Conservation (phyloP, 2,888 invertebrate species). For the Pharmacophagus antenor region DNA sequence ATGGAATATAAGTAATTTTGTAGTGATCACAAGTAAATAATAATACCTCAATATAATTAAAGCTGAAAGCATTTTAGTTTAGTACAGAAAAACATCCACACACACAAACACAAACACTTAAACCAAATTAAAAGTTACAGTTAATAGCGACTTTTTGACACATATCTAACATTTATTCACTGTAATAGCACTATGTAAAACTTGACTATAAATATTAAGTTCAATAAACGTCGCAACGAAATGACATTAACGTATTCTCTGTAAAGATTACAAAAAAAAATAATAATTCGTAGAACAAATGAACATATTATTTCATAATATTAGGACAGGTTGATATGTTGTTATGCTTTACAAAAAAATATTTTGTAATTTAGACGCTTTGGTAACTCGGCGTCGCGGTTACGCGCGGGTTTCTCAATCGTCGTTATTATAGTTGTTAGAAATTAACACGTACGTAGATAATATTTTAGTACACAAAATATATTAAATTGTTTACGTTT, state of each 20-base stretch:
- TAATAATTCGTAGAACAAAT: not conserved
- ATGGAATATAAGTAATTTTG: not conserved
- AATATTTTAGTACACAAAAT: not conserved
- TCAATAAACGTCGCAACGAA: not conserved
- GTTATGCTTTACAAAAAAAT: slow-evolving; percentile 16
- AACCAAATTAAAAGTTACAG: not conserved
- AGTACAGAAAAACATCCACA: too few relatives aligned
- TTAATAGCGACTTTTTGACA: not conserved
- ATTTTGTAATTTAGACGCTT: slow-evolving; percentile 20
- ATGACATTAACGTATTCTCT: not conserved
- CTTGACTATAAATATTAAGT: not conserved
- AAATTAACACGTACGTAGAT: slow-evolving; percentile 20
- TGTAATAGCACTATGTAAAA: not conserved
- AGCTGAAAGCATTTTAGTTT: slow-evolving; percentile 16
- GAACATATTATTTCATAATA: slow-evolving; percentile 8
- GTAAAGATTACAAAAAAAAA: not conserved
- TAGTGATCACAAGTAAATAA: too few relatives aligned
- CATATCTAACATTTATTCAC: not conserved
- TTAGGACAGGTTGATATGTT: slow-evolving; percentile 3
- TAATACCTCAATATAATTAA: slow-evolving; percentile 16
- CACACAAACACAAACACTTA: not conserved
- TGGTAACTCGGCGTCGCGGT: slow-evolving; percentile 9
- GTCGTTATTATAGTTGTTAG: slow-evolving; percentile 6
- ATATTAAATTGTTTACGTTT: not conserved
- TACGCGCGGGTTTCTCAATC: not conserved